phyloP scores from a whole-genome alignment of 2,888 invertebrate species.

The Coecobrya sp. region DNA sequence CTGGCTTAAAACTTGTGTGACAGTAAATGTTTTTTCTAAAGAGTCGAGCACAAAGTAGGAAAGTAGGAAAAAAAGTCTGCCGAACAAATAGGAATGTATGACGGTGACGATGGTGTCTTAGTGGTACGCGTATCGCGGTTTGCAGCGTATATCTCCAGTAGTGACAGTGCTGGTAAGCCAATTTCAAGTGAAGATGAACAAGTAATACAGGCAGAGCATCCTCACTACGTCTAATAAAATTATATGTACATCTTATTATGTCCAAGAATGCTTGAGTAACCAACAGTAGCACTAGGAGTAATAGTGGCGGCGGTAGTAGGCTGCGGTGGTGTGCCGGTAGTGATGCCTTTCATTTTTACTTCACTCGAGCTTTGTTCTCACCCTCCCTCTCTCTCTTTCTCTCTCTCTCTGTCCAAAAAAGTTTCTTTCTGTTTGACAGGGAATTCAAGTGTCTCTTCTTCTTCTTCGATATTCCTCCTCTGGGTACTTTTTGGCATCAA shows the following conservation, averaged over 20 bases:
- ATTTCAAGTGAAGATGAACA: constrained; percentile 41
- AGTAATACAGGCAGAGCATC: neutral
- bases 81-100: constrained; percentile 30
- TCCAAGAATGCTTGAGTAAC: constrained; percentile 34
- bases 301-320: neutral
- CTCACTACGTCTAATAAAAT: constrained; percentile 50
- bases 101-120: neutral
- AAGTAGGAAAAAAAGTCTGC: constrained; percentile 10
- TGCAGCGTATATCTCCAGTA: neutral
- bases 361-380: constrained; percentile 65
- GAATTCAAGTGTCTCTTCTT: constrained; percentile 82
- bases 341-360: constrained; percentile 63
- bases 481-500: constrained; percentile 86
- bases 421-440: constrained; percentile 83
- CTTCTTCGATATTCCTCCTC: constrained; percentile 83
- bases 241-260: constrained; percentile 49
- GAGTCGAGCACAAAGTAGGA: neutral
- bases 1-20: constrained; percentile 66
- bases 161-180: constrained; percentile 33
- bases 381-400: constrained; percentile 1
- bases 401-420: constrained; percentile 63
- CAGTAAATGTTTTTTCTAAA: constrained; percentile 59
- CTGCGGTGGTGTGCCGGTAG: constrained; percentile 21
- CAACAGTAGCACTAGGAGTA: neutral
- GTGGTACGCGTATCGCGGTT: constrained; percentile 19